Conservation (phyloP, 2,797 vertebrate species). For the Sarcoramphus papa region DNA sequence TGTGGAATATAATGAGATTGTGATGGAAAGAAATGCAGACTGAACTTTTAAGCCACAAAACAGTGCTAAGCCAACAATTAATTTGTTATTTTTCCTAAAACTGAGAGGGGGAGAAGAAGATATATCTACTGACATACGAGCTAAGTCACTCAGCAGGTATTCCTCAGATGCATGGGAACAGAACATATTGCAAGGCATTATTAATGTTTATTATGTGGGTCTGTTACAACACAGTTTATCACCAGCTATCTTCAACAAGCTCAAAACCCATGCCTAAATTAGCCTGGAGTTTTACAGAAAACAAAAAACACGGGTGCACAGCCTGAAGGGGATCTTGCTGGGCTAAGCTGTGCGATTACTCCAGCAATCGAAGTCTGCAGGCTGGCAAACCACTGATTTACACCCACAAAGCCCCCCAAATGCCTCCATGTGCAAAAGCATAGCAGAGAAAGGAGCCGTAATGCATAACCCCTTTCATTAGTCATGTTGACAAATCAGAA, state of each 20-base stretch:
- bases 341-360: not conserved
- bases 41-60: not conserved
- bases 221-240: not conserved
- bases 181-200: not conserved
- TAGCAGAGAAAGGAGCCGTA: not conserved
- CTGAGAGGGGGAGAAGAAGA: not conserved
- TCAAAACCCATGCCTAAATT: not conserved
- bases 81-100: not conserved
- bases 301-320: not conserved
- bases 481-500: conserved; percentile 36
- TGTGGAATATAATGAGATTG: not conserved
- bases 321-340: not conserved
- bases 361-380: not conserved
- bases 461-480: not conserved
- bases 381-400: not conserved
- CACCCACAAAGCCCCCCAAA: not conserved
- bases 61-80: not conserved
- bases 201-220: not conserved
- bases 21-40: not conserved
- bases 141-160: not conserved
- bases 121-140: not conserved
- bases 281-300: not conserved
- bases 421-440: rapidly evolving
- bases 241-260: not conserved
- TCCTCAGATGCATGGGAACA: not conserved